Conservation (phyloP, 2,113 vertebrate species). For the Tyto alba region DNA sequence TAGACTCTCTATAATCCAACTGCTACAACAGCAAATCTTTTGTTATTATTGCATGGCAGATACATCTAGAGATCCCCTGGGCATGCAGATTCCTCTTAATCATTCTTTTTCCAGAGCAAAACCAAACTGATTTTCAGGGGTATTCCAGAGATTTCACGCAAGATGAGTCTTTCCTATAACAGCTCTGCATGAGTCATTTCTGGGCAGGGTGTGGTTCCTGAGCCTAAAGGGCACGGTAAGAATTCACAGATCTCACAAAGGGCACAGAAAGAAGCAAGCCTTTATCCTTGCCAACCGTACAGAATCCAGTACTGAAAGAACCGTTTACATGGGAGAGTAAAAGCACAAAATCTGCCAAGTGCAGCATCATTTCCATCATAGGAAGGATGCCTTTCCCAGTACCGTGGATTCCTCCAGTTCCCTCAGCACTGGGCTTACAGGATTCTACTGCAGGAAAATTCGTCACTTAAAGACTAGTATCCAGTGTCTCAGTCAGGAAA, state of each 20-base stretch:
- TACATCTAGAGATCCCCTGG: not conserved
- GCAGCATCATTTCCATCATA: not conserved
- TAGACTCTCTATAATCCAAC: too few relatives aligned
- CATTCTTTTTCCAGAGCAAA: not conserved
- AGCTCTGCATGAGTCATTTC: not conserved
- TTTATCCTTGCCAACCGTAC: not conserved
- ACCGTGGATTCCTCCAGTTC: not conserved
- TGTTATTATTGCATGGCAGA: not conserved
- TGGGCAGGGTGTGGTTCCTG: fast-evolving
- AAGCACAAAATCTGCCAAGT: fast-evolving
- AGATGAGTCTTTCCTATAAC: not conserved
- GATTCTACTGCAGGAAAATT: not conserved
- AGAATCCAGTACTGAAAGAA: not conserved
- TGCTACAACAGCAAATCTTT: not conserved
- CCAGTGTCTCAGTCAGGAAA: not conserved
- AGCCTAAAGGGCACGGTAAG: not conserved
- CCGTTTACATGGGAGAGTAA: not conserved
- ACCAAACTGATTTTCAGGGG: not conserved
- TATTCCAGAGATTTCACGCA: not conserved
- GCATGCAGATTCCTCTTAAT: not conserved
- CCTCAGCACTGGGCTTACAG: not conserved
- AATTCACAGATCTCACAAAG: not conserved
- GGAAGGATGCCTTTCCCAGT: not conserved
- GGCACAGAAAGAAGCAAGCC: not conserved
- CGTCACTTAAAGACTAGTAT: not conserved